Base-by-base conservation (phyloP, 2,113 vertebrate genomes). In the Athene noctua region DNA sequence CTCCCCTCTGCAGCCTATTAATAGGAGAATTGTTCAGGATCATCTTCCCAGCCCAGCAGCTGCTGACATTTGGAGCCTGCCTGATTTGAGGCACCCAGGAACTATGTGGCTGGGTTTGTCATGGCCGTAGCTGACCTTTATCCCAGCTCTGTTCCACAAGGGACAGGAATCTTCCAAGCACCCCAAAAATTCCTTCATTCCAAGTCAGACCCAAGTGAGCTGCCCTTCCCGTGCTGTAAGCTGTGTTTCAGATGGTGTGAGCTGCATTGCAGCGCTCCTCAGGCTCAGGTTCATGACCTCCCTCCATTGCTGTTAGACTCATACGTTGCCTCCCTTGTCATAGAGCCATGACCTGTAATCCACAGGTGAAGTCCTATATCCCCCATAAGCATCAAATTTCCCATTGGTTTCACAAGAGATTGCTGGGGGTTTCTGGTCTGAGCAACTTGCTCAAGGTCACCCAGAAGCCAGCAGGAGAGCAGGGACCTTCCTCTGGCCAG, bases 51-150 rank as follows among this genome's bases (percentile, higher is more conserved):
- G 79, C 68, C 89, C 91, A 96, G 97, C 96, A 97, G 95, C 95
- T 97, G 96, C 92, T 96, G 97, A 97, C 94, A 96, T 97, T 97
- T 97, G 92, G 85, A 85, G 52, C n/a, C 65, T 72, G 87, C 25
- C 86, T 75, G 59, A 59, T 85, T 46, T 68, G 67, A 89, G 65
- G 38, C 80, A 68, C 49, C 59, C 82, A 80, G 38, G 80, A 92
- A 57, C 78, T 87, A 67, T 27, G 30, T 6, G 36, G 74, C 36
- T 59, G 66, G 34, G 38, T 20, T 95, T 93, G 92, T 88, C 89
- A 87, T 57, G 84, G 90, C 87, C 47, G 0, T 0, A 4, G 67
- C 27, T 91, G 96, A 95, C 97, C 95, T 96, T 96, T 92, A 74
- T 63, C 84, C 91, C 74, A 82, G 63, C 91, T 55, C 63, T 72